phyloP scores from a whole-genome alignment of 2,797 vertebrate species.

The Neoniphon sammara region DNA sequence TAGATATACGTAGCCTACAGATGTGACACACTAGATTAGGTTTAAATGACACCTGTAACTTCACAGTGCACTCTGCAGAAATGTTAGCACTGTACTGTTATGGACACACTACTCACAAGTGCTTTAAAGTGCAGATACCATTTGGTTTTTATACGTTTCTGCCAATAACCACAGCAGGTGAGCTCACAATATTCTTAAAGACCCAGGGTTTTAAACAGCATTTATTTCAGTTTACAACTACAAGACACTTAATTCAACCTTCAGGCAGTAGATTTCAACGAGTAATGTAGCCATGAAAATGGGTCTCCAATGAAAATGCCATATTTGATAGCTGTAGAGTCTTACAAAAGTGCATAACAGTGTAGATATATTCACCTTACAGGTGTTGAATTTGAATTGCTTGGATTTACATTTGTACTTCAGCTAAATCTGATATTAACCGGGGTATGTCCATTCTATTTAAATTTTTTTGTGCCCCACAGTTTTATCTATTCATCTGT shows the following conservation, averaged over 20 bases:
- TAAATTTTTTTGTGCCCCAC: neutral
- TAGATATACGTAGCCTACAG: conserved; percentile 52
- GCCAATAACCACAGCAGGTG: neutral
- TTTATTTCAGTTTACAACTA: conserved; percentile 55
- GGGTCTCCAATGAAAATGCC: conserved; percentile 34
- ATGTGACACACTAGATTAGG: conserved; percentile 66
- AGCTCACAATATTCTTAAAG: conserved; percentile 17
- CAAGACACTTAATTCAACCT: conserved; percentile 15
- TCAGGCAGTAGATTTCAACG: conserved; percentile 23
- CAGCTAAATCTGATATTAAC: neutral
- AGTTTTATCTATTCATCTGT: neutral
- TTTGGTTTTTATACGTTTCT: neutral
- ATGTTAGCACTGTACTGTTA: conserved; percentile 28
- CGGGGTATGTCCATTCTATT: neutral
- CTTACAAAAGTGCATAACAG: conserved; percentile 4
- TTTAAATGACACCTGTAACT: conserved; percentile 63
- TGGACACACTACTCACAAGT: neutral
- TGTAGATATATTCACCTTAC: neutral
- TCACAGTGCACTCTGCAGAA: conserved; percentile 29
- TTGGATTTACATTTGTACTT: neutral
- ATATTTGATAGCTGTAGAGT: conserved; percentile 14
- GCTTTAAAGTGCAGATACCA: neutral
- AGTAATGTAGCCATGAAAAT: conserved; percentile 33
- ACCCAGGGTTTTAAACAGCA: conserved; percentile 21
- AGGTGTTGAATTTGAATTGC: neutral